phyloP scores from a whole-genome alignment of 2,888 invertebrate species.

The Agrotis ipsilon region DNA sequence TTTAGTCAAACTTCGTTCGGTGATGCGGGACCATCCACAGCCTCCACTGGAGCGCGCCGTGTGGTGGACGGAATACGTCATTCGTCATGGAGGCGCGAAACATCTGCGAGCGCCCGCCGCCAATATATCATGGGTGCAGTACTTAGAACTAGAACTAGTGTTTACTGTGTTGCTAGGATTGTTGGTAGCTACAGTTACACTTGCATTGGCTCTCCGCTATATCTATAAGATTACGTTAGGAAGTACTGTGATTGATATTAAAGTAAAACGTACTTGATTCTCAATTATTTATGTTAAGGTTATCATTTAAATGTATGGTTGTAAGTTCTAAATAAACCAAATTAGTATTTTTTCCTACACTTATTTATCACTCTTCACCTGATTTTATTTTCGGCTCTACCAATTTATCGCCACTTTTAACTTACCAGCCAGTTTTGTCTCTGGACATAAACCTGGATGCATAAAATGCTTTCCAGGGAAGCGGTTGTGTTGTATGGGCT shows the following conservation, averaged over 20 bases:
- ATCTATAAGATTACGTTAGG: constrained; percentile 16
- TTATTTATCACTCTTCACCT: too few species aligned
- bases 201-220: background rate
- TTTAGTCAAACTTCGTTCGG: constrained; percentile 29
- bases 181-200: background rate
- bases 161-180: constrained; percentile 32
- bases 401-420: too few species aligned
- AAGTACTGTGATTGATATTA: background rate
- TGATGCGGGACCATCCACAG: constrained; percentile 55
- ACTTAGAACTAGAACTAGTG: constrained; percentile 67
- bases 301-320: background rate
- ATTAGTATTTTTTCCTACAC: too few species aligned
- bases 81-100: constrained; percentile 79
- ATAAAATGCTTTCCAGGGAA: too few species aligned
- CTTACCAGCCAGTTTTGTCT: too few species aligned
- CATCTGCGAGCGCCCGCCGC: constrained; percentile 80
- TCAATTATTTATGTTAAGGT: background rate
- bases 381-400: too few species aligned
- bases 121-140: constrained; percentile 67
- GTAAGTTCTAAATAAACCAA: background rate
- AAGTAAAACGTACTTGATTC: constrained; percentile 23
- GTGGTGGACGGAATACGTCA: constrained; percentile 87
- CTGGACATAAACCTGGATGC: too few species aligned
- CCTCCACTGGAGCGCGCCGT: constrained; percentile 76
- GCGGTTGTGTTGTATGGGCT: too few species aligned